phyloP scores from a whole-genome alignment of 2,113 vertebrate genomes.

The Pterophyllum scalare region DNA sequence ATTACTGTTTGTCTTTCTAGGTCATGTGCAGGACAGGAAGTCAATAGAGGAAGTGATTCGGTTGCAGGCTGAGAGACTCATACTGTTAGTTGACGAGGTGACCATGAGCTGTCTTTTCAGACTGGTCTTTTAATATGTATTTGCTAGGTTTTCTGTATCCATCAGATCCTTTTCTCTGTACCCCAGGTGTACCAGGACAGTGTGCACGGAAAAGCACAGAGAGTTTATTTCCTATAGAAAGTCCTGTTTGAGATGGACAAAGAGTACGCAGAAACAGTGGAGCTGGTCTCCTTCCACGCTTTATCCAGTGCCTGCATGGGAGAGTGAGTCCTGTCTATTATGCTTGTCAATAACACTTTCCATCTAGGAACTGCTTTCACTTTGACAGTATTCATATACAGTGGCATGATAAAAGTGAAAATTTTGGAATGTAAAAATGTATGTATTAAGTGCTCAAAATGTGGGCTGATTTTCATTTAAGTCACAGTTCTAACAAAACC shows the following conservation, averaged over 20 bases:
- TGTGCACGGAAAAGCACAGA: slow-evolving; percentile 45
- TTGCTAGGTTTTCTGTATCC: background rate
- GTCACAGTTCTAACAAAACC: no score
- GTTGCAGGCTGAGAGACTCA: slow-evolving; percentile 86
- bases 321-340: slow-evolving; percentile 72
- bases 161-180: background rate
- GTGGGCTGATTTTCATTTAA: no score
- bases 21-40: slow-evolving; percentile 80
- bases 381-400: no score
- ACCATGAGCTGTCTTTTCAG: slow-evolving; percentile 6
- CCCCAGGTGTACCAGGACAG: slow-evolving; percentile 79
- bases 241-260: slow-evolving; percentile 77
- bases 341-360: background rate
- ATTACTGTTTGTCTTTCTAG: slow-evolving; percentile 15
- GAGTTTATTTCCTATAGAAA: slow-evolving; percentile 78
- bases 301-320: slow-evolving; percentile 66
- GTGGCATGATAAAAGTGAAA: no score
- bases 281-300: slow-evolving; percentile 79
- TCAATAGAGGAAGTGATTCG: slow-evolving; percentile 86
- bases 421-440: no score
- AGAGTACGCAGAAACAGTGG: slow-evolving; percentile 46
- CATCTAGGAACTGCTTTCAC: no score
- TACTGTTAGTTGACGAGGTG: slow-evolving; percentile 82
- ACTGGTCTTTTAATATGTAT: background rate
- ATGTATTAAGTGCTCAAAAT: no score